phyloP scores from a whole-genome alignment of 2,888 invertebrate species.

The Drosophila greeni region DNA sequence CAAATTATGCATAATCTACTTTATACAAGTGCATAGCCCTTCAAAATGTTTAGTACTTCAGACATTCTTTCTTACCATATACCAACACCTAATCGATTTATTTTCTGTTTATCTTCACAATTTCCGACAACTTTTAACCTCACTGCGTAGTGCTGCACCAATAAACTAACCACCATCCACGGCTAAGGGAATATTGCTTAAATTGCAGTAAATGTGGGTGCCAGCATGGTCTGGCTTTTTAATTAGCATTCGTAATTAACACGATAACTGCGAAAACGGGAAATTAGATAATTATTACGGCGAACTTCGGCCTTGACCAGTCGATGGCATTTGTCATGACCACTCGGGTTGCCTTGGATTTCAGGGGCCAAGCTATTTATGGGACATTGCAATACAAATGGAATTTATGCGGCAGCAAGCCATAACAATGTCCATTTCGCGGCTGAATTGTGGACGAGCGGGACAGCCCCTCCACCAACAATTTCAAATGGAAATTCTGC shows the following conservation, averaged over 20 bases:
- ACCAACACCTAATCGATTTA: background rate
- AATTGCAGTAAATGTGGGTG: conserved; percentile 29
- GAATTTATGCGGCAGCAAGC: conserved; percentile 46
- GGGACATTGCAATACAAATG: conserved; percentile 30
- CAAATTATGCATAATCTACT: background rate
- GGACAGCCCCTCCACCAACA: conserved; percentile 1
- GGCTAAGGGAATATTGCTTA: conserved; percentile 2
- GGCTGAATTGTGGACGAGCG: conserved; percentile 51
- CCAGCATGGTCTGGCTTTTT: conserved; percentile 58
- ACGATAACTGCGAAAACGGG: conserved; percentile 42
- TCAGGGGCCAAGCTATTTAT: conserved; percentile 6
- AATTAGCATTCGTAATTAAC: conserved; percentile 56
- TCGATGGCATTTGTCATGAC: conserved; percentile 20
- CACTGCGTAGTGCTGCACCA: background rate
- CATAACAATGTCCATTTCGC: conserved; percentile 64
- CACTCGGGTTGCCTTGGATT: background rate
- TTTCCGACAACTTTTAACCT: background rate
- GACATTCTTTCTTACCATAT: background rate
- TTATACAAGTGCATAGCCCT: background rate
- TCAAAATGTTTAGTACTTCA: background rate
- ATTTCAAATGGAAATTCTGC: conserved; percentile 62
- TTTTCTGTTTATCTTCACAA: too few species aligned
- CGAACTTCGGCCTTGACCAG: conserved; percentile 18
- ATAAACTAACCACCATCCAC: conserved; percentile 1
- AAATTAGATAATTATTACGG: conserved; percentile 45